Percentiles rank a stretch among this genome's conserved stretches.
Conservation (phyloP, 2,888 invertebrate species). For the Pocota personata region DNA sequence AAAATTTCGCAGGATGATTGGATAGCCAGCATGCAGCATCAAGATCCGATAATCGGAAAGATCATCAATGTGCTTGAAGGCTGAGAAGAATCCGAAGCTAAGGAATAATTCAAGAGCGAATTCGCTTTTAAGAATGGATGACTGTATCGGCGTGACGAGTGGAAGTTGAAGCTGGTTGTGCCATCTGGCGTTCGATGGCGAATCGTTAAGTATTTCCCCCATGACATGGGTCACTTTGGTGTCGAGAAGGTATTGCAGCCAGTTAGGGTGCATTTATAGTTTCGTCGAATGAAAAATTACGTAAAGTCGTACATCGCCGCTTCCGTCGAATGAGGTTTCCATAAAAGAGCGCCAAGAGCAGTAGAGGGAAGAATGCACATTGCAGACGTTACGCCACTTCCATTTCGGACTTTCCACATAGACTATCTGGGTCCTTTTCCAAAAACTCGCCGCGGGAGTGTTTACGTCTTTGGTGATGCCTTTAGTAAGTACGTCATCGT, state of each 20-base stretch:
- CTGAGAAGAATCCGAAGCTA: constrained; percentile 6
- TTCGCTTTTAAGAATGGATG: constrained; percentile 11
- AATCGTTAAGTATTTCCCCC: constrained; percentile 2
- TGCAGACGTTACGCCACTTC: constrained; percentile 5
- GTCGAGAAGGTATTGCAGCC: constrained; percentile 35
- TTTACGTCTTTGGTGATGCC: constrained; percentile 5
- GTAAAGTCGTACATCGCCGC: constrained; percentile 22
- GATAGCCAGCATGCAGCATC: constrained; percentile 15
- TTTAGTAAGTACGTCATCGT: constrained; percentile 21
- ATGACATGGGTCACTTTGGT: constrained; percentile 23
- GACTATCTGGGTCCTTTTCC: constrained; percentile 42
- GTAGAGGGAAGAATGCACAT: constrained; percentile 7
- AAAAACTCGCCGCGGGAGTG: constrained; percentile 4
- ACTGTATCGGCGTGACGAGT: too few relatives aligned
- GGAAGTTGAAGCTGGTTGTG: constrained; percentile 4
- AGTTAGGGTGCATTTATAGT: constrained; percentile 5
- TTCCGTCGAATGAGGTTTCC: constrained; percentile 32
- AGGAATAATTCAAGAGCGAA: too few relatives aligned
- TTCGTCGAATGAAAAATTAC: constrained; percentile 18
- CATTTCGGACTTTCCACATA: constrained; percentile 24
- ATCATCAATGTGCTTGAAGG: constrained; percentile 12
- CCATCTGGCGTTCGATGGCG: constrained; percentile 2
- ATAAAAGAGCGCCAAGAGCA: constrained; percentile 9
- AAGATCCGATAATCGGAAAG: background rate
- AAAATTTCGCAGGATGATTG: constrained; percentile 4